Evolutionary conservation across 2,113 vertebrate genomes (phyloP).

Genomic region (Peromyscus polionotus): DNA sequence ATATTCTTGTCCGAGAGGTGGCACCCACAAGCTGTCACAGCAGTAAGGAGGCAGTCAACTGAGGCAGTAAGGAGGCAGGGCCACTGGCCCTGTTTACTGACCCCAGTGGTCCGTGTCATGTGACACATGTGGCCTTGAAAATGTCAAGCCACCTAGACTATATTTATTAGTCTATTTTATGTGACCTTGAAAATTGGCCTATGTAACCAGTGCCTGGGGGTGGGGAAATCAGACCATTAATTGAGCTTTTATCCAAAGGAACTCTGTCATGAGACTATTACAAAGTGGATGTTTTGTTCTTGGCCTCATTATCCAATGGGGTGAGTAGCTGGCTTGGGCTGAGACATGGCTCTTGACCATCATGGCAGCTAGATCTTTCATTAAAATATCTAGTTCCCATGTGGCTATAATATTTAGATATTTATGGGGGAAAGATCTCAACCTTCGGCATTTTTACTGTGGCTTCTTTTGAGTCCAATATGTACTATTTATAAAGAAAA

Average conservation of each 20-base stretch:
- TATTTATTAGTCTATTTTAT: neutral
- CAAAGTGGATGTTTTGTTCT: neutral
- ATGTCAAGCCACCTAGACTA: neutral
- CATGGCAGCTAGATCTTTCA: neutral
- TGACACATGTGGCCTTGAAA: neutral
- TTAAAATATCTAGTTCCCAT: constrained; percentile 56
- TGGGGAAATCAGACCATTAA: neutral
- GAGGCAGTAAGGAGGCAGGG: neutral
- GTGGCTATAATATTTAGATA: constrained; percentile 65
- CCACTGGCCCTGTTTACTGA: neutral
- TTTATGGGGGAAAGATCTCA: neutral
- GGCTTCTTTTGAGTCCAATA: constrained; percentile 59
- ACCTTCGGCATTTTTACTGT: constrained; percentile 30
- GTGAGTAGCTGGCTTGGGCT: neutral
- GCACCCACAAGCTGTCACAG: neutral
- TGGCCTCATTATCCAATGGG: neutral
- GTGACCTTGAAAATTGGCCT: constrained; percentile 28
- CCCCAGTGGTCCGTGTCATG: neutral
- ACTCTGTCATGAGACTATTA: neutral
- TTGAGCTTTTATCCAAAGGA: constrained; percentile 33
- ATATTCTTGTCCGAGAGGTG: neutral
- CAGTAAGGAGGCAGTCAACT: neutral
- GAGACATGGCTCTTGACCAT: neutral
- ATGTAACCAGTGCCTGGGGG: neutral
- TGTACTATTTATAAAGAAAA: constrained; percentile 88